Percentiles rank a stretch among this genome's conserved stretches.
Evolutionary conservation across 2,888 invertebrate species (phyloP).

Genomic region (Nymphalis c-album): DNA sequence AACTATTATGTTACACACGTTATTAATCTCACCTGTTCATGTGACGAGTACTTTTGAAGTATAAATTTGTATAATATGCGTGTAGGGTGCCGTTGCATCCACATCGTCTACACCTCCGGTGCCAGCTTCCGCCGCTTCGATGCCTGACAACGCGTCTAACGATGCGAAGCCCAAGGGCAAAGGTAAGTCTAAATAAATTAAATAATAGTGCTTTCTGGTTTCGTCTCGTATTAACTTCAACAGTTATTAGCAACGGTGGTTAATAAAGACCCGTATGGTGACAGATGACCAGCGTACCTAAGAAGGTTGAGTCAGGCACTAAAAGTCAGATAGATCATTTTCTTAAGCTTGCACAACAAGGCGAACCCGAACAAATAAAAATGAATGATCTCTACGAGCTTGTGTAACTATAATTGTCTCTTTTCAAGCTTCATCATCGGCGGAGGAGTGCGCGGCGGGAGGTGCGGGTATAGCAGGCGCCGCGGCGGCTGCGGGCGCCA

Average conservation of each 20-base stretch:
- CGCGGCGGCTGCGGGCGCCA: slow-evolving; percentile 56
- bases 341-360: too few species aligned
- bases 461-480: slow-evolving; percentile 52
- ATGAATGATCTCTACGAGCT: too few species aligned
- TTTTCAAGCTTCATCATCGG: slow-evolving; percentile 58
- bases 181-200: slow-evolving; percentile 47
- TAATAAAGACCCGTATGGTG: too few species aligned
- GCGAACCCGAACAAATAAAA: too few species aligned
- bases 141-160: slow-evolving; percentile 71
- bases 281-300: too few species aligned
- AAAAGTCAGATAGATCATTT: neutral
- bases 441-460: slow-evolving; percentile 61
- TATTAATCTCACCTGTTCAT: too few species aligned
- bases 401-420: neutral
- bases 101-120: slow-evolving; percentile 77
- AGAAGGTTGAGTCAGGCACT: too few species aligned
- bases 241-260: neutral
- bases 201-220: neutral
- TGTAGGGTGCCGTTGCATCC: slow-evolving; percentile 76
- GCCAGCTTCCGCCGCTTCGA: slow-evolving; percentile 66
- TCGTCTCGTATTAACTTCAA: neutral
- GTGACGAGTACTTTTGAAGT: too few species aligned
- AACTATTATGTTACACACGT: neutral
- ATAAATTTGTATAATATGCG: slow-evolving; percentile 6
- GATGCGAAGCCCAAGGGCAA: slow-evolving; percentile 77